Conservation (phyloP, 2,888 invertebrate genomes). For the Chalcosyrphus nemorum region DNA sequence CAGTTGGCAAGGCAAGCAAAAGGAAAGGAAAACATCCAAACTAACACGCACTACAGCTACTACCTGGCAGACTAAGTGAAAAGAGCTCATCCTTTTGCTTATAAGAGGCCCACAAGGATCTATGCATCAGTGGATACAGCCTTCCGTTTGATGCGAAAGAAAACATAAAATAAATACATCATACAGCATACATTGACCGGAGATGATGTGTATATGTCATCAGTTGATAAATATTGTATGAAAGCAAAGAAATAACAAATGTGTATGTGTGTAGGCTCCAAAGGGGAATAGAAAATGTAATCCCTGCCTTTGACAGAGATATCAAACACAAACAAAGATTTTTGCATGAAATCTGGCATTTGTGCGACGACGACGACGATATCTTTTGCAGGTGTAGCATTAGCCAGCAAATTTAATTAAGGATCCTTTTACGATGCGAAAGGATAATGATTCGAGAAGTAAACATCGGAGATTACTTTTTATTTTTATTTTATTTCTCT, state of each 20-base stretch:
- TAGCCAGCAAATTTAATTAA: constrained; percentile 11
- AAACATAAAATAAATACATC: background rate
- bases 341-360: background rate
- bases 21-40: background rate
- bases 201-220: background rate
- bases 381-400: constrained; percentile 5
- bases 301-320: constrained; percentile 14
- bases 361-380: background rate
- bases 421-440: background rate
- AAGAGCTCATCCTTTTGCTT: constrained; percentile 4
- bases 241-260: background rate
- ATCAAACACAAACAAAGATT: constrained; percentile 2
- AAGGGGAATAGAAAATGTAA: constrained; percentile 19
- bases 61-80: background rate
- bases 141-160: background rate
- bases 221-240: background rate
- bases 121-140: background rate
- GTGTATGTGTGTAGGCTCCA: background rate
- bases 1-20: too few species aligned
- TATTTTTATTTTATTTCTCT: too few species aligned
- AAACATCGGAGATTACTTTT: constrained; percentile 9
- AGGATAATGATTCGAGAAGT: constrained; percentile 8
- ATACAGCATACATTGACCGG: background rate
- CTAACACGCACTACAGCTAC: background rate
- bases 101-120: background rate